Evolutionary conservation across 2,797 vertebrate genomes (phyloP).

Genomic region (Oreochromis grahami): DNA sequence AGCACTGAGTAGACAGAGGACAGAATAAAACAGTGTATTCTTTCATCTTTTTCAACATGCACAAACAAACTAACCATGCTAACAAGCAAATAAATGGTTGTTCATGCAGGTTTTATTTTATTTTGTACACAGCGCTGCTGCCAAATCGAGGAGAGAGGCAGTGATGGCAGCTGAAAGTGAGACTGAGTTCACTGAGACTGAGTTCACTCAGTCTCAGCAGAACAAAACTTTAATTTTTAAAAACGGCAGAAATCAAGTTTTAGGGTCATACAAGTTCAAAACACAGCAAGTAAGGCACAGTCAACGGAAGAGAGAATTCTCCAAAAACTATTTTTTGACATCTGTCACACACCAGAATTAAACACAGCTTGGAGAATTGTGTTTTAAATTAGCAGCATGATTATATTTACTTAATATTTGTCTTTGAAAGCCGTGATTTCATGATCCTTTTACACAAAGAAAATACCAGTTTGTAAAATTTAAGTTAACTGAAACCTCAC

Average conservation of each 20-base stretch:
- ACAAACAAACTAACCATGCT: neutral
- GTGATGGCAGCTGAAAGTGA: neutral
- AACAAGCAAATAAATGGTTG: neutral
- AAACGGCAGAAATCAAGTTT: neutral
- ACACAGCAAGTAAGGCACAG: neutral
- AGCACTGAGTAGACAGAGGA: neutral
- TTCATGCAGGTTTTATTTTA: neutral
- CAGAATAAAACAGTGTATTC: neutral
- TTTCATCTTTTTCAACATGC: neutral
- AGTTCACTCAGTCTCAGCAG: neutral
- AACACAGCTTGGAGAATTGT: neutral
- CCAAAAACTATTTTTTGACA: neutral
- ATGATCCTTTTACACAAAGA: neutral
- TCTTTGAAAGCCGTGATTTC: neutral
- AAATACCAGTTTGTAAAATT: neutral
- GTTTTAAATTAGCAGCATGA: neutral
- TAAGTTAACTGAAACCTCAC: neutral
- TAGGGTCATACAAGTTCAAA: neutral
- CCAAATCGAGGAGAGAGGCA: neutral
- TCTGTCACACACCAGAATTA: neutral
- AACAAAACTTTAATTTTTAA: neutral
- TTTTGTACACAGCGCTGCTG: neutral
- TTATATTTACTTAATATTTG: neutral
- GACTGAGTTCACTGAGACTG: neutral
- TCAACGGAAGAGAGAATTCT: neutral